A percentile compares a stretch with the other conserved stretches of the same genome.
These are phyloP conservation scores for Chionoecetes opilio DNA, from an alignment of 1,140 invertebrate genomes.

Conservation along the genomic window DNA sequence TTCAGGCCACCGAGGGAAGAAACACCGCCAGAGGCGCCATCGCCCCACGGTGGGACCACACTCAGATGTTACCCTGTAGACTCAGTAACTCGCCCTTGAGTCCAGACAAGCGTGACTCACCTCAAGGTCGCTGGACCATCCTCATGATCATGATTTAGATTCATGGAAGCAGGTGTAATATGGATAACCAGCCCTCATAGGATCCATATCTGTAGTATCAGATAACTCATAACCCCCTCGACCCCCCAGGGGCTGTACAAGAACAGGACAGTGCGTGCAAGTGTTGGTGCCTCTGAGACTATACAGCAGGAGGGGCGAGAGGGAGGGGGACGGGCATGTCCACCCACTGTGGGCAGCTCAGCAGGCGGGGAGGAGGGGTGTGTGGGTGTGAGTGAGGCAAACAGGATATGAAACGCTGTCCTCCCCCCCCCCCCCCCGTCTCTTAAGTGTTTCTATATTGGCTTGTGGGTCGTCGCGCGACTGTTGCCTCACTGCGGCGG, in stretches of 20 bases:
- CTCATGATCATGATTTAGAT: too few relatives aligned
- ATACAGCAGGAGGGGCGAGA: not conserved
- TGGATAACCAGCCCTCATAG: too few relatives aligned
- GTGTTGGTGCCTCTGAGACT: not conserved
- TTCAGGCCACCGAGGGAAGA: not conserved
- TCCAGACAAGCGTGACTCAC: not conserved
- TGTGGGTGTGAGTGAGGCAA: conserved; percentile 6
- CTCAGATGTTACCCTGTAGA: not conserved
- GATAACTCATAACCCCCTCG: too few relatives aligned
- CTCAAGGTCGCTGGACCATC: too few relatives aligned
- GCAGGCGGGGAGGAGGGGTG: not conserved
- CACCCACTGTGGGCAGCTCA: too few relatives aligned
- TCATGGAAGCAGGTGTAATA: too few relatives aligned
- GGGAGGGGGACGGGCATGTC: too few relatives aligned
- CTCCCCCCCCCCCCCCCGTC: not conserved
- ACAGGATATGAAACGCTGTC: conserved; percentile 18
- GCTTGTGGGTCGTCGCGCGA: not conserved
- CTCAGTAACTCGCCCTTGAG: not conserved
- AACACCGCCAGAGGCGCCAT: not conserved
- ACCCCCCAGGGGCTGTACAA: not conserved
- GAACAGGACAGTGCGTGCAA: not conserved
- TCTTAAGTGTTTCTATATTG: conserved; percentile 11
- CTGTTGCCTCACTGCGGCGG: not conserved
- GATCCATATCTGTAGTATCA: too few relatives aligned
- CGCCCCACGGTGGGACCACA: not conserved